phyloP scores from a whole-genome alignment of 2,113 vertebrate genomes.

The Proteles cristata region DNA sequence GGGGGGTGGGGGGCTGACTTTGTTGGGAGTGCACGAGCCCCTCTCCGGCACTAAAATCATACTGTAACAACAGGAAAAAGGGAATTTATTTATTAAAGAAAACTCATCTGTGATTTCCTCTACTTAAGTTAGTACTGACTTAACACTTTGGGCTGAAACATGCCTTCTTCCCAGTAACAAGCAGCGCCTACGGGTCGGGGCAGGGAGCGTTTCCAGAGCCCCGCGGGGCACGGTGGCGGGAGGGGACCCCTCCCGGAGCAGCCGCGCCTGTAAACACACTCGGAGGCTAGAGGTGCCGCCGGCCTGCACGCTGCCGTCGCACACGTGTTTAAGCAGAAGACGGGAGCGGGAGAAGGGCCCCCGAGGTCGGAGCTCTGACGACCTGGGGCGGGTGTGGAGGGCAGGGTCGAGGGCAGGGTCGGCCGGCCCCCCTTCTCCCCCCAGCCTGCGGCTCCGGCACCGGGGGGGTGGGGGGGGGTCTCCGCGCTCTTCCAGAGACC shows the following conservation, averaged over 20 bases:
- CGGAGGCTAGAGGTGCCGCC: conserved; percentile 59
- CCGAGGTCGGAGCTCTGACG: neutral
- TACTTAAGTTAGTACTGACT: conserved; percentile 50
- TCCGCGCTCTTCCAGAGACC: neutral
- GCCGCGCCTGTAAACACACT: conserved; percentile 80
- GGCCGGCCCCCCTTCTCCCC: neutral
- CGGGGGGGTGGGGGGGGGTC: neutral
- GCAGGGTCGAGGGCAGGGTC: rapidly evolving
- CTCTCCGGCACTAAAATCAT: neutral
- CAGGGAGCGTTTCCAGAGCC: conserved; percentile 66
- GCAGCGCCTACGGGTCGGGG: conserved; percentile 44
- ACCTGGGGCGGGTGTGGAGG: conserved; percentile 58
- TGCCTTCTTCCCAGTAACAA: conserved; percentile 29
- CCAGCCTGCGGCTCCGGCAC: neutral
- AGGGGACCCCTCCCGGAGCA: conserved; percentile 20
- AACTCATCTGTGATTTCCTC: conserved; percentile 65
- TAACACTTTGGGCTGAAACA: conserved; percentile 66
- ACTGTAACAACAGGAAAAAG: conserved; percentile 77
- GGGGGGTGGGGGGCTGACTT: neutral
- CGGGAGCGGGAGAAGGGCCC: neutral
- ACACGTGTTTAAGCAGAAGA: neutral
- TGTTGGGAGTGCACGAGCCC: rapidly evolving
- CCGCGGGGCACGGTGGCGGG: conserved; percentile 68
- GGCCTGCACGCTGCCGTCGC: conserved; percentile 51
- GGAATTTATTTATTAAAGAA: conserved; percentile 79